These are phyloP conservation scores for Cetonia aurata DNA, from an alignment of 2,888 invertebrate genomes.

Conservation along the genomic window DNA sequence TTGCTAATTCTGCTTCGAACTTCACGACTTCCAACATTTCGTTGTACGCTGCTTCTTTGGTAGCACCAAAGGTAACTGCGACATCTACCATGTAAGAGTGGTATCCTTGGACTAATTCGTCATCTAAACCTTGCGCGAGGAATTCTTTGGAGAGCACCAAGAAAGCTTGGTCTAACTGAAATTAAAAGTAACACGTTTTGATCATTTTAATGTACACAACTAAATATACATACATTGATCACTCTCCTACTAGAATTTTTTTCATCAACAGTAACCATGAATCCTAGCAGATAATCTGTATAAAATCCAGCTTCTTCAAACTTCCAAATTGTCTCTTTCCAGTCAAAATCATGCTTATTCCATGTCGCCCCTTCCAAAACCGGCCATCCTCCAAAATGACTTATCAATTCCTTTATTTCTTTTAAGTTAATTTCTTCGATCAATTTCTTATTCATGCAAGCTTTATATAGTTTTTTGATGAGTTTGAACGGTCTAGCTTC, in stretches of 20 bases:
- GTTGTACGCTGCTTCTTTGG: constrained; percentile 73
- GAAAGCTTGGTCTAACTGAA: constrained; percentile 88
- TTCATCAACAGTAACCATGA: constrained; percentile 89
- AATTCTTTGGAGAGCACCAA: constrained; percentile 89
- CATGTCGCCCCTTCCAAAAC: constrained; percentile 82
- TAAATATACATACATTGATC: constrained; percentile 80
- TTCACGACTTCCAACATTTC: constrained; percentile 85
- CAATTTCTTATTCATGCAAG: constrained; percentile 88
- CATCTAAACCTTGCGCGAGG: constrained; percentile 83
- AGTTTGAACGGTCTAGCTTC: constrained; percentile 81
- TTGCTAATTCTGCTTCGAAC: constrained; percentile 92
- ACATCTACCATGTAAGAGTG: constrained; percentile 90
- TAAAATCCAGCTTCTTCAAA: constrained; percentile 86
- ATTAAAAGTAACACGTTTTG: constrained; percentile 44
- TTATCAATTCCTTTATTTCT: constrained; percentile 80
- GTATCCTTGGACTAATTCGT: constrained; percentile 88
- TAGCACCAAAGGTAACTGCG: constrained; percentile 87
- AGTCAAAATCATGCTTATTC: constrained; percentile 79
- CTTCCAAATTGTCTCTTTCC: constrained; percentile 86
- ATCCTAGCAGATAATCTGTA: constrained; percentile 90
- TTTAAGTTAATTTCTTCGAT: constrained; percentile 84
- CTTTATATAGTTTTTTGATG: constrained; percentile 85
- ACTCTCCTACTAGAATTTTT: constrained; percentile 88
- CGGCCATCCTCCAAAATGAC: constrained; percentile 93
- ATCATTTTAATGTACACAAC: neutral